Evolutionary conservation across 2,113 vertebrate species (phyloP).

Genomic region (Lathamus discolor): DNA sequence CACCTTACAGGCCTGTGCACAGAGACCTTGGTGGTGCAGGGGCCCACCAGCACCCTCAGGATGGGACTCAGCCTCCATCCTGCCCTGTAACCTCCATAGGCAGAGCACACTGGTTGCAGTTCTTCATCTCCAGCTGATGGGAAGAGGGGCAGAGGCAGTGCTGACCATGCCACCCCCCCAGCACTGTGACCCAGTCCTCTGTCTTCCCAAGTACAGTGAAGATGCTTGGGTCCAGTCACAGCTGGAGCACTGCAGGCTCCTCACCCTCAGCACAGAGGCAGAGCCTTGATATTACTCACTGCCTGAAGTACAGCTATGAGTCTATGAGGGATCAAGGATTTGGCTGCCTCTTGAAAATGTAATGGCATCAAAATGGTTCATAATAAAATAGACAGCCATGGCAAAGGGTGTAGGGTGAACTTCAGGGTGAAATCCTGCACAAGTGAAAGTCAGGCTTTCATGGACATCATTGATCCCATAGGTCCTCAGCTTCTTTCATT

Average conservation of each 20-base stretch:
- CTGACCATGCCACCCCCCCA: rapidly evolving
- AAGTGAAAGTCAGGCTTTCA: neutral
- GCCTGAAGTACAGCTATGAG: neutral
- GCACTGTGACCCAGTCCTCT: rapidly evolving
- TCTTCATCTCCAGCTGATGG: neutral
- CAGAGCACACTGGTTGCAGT: neutral
- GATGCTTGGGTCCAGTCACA: neutral
- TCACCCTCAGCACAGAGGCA: neutral
- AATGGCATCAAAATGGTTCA: neutral
- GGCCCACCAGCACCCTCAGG: neutral
- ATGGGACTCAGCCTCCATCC: neutral
- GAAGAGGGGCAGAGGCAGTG: rapidly evolving
- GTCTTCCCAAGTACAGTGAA: neutral
- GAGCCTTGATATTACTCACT: neutral
- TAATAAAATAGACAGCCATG: neutral
- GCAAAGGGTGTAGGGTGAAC: neutral
- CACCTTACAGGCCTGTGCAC: neutral
- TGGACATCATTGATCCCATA: neutral
- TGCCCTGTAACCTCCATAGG: neutral
- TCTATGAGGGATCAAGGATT: neutral
- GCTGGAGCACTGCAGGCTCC: neutral
- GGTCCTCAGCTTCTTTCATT: neutral
- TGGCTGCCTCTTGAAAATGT: neutral
- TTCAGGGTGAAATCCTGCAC: neutral
- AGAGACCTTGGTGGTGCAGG: neutral